Conservation (phyloP, 1,140 invertebrate species). For the Anastrepha obliqua region DNA sequence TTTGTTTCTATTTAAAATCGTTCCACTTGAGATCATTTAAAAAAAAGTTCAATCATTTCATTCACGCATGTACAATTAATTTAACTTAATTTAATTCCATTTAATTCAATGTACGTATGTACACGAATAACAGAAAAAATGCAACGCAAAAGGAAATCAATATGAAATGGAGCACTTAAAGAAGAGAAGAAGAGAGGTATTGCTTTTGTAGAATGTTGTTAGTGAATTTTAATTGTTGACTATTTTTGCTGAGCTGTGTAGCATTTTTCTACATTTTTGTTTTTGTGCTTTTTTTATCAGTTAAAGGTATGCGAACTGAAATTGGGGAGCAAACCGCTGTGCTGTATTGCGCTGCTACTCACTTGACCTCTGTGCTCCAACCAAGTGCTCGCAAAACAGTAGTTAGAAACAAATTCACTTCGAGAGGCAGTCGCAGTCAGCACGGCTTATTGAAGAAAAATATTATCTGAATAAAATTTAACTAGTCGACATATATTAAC, state of each 20-base stretch:
- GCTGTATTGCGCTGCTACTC: not conserved
- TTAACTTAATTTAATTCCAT: no score
- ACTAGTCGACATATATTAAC: not conserved
- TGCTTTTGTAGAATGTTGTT: not conserved
- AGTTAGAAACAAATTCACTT: not conserved
- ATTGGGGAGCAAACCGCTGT: constrained; percentile 10
- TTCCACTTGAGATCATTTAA: no score
- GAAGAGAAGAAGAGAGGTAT: not conserved
- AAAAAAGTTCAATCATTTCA: no score
- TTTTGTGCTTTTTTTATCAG: constrained; percentile 1
- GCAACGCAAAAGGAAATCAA: constrained; percentile 45
- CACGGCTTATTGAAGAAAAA: not conserved
- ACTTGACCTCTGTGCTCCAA: constrained; percentile 16
- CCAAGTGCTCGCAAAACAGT: constrained; percentile 10
- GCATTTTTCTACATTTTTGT: not conserved
- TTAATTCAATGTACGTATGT: no score
- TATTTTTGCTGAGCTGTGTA: not conserved
- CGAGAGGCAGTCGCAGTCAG: not conserved
- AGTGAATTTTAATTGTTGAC: constrained; percentile 48
- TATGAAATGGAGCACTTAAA: constrained; percentile 4
- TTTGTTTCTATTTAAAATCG: no score
- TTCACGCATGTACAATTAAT: no score
- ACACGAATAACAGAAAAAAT: not conserved
- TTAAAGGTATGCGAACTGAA: not conserved
- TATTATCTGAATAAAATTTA: not conserved